These are phyloP conservation scores for Chloroceryle amazona DNA, from an alignment of 2,797 vertebrate genomes.

Conservation along the genomic window DNA sequence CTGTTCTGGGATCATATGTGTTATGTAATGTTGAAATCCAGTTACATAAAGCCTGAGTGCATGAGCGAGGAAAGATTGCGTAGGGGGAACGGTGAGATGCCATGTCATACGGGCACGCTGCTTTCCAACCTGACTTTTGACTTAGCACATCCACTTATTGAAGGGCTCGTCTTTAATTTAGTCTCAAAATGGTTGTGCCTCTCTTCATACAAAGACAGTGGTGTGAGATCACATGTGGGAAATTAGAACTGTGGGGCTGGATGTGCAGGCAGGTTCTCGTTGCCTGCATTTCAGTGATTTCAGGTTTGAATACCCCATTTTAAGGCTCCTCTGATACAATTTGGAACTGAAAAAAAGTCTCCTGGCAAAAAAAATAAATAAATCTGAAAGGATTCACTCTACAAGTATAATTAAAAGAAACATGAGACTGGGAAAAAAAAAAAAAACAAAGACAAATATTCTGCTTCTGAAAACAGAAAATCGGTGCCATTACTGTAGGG, in stretches of 20 bases:
- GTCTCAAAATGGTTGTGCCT: background rate
- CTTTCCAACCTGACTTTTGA: conserved; percentile 17
- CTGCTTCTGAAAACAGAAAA: conserved; percentile 3
- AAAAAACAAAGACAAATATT: background rate
- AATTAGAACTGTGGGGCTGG: background rate
- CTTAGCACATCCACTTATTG: background rate
- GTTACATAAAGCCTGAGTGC: conserved; percentile 13
- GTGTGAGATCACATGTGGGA: background rate
- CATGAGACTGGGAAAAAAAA: background rate
- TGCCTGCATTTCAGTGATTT: conserved; percentile 7
- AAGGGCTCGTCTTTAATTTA: background rate
- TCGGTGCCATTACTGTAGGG: background rate
- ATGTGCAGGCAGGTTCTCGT: background rate
- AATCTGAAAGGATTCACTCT: background rate
- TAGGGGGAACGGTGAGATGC: conserved; percentile 10
- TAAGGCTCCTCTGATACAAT: background rate
- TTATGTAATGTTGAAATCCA: conserved; percentile 24
- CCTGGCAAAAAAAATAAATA: background rate
- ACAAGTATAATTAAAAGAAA: background rate
- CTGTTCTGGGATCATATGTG: background rate
- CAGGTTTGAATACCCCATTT: background rate
- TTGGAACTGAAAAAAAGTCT: conserved; percentile 9
- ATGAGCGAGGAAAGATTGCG: background rate
- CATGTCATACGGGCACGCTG: background rate
- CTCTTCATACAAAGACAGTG: background rate